These are phyloP conservation scores for Kryptolebias ocellatus DNA, from an alignment of 2,797 vertebrate species.

Conservation along the genomic window DNA sequence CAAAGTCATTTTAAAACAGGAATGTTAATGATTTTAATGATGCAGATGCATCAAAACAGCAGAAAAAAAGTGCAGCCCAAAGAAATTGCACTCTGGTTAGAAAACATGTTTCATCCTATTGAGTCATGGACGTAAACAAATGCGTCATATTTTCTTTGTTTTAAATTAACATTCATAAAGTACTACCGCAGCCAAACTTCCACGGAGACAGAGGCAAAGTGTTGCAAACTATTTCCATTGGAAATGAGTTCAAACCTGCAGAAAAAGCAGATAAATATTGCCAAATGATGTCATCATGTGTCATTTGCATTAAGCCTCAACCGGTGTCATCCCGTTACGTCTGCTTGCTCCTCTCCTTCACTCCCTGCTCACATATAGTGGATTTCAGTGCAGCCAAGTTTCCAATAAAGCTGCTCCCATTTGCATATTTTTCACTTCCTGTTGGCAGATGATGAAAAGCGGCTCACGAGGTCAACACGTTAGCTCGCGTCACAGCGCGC, in stretches of 20 bases:
- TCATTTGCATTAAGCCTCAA: slow-evolving; percentile 19
- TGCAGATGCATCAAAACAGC: neutral
- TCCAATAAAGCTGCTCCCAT: slow-evolving; percentile 18
- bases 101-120: slow-evolving; percentile 4
- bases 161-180: slow-evolving; percentile 7
- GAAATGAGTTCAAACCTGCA: slow-evolving; percentile 7
- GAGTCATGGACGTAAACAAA: slow-evolving; percentile 5
- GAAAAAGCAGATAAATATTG: slow-evolving; percentile 14
- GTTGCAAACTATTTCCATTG: slow-evolving; percentile 1
- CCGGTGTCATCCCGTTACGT: slow-evolving; percentile 1
- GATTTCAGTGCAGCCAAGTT: slow-evolving; percentile 17
- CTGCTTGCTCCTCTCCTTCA: slow-evolving; percentile 4
- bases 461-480: slow-evolving; percentile 1
- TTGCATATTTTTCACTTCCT: slow-evolving; percentile 29
- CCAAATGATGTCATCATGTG: slow-evolving; percentile 22
- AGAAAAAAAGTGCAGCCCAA: neutral
- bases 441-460: slow-evolving; percentile 8
- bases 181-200: neutral
- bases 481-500: neutral
- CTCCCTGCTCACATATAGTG: neutral
- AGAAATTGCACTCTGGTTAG: neutral
- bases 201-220: neutral
- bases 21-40: neutral
- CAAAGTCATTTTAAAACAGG: neutral
- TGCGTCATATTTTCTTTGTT: neutral